Conservation (phyloP, 2,888 invertebrate species). For the Pristionchus japonicus region DNA sequence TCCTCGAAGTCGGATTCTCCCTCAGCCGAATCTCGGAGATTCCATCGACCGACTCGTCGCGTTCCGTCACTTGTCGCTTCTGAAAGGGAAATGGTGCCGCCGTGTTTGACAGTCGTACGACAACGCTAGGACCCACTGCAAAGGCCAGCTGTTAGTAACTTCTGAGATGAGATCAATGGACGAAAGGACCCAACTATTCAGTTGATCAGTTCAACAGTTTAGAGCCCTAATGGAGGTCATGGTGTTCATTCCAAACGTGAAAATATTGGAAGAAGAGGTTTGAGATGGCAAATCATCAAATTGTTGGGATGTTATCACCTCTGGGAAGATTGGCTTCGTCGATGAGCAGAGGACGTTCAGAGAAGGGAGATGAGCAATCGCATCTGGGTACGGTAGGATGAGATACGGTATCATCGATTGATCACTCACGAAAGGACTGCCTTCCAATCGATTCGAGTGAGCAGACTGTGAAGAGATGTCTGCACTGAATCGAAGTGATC, state of each 20-base stretch:
- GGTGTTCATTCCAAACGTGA: background rate
- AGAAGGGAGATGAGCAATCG: slow-evolving; percentile 25
- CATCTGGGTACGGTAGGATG: background rate
- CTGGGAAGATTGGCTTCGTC: slow-evolving; percentile 6
- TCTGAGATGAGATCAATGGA: too few species aligned
- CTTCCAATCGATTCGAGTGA: slow-evolving; percentile 9
- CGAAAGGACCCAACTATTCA: too few species aligned
- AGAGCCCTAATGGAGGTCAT: too few species aligned
- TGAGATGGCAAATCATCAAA: background rate
- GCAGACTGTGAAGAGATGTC: background rate
- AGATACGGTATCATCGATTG: background rate
- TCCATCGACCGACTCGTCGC: slow-evolving; percentile 32
- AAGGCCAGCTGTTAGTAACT: too few species aligned
- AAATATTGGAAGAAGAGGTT: too few species aligned
- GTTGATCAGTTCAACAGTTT: too few species aligned
- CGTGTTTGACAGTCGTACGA: too few species aligned
- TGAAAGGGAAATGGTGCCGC: too few species aligned
- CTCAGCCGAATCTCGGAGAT: slow-evolving; percentile 23
- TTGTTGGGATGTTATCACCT: background rate
- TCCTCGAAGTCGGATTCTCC: slow-evolving; percentile 45
- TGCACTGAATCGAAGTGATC: slow-evolving; percentile 8
- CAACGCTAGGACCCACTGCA: too few species aligned
- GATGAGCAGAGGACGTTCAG: background rate
- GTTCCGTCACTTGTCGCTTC: background rate
- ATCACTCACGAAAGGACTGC: slow-evolving; percentile 32